Conservation (phyloP, 2,113 vertebrate species). For the Oreocharis arfaki region DNA sequence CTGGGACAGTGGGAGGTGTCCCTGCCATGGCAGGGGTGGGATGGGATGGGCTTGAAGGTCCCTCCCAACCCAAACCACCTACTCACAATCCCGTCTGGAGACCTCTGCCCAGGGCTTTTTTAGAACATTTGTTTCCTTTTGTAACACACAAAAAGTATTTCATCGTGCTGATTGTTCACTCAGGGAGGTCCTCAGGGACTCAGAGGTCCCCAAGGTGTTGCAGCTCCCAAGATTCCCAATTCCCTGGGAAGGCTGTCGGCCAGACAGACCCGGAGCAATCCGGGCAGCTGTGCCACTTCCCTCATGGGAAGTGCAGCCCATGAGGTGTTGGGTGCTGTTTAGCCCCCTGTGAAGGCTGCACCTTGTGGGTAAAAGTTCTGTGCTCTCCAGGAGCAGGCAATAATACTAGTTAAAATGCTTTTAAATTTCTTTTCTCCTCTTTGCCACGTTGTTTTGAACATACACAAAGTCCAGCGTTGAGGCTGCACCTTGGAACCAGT, state of each 20-base stretch:
- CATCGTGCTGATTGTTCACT: neutral
- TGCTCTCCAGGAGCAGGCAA: neutral
- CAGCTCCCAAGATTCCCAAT: neutral
- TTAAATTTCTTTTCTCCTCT: neutral
- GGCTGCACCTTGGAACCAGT: fast-evolving
- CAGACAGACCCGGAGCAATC: neutral
- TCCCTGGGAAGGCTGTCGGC: neutral
- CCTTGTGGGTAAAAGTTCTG: fast-evolving
- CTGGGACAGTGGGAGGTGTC: neutral
- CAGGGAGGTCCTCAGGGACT: neutral
- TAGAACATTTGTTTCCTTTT: neutral
- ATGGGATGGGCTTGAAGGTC: neutral
- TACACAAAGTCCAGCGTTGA: fast-evolving
- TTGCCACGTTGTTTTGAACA: neutral
- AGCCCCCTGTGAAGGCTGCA: neutral
- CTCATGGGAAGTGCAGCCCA: fast-evolving
- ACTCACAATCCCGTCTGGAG: neutral
- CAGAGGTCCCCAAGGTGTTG: neutral
- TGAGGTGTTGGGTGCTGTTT: neutral
- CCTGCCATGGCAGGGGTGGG: neutral
- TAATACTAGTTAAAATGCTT: neutral
- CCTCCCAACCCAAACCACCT: neutral
- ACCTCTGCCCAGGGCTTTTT: neutral
- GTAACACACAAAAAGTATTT: neutral
- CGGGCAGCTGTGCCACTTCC: fast-evolving